Evolutionary conservation across 2,888 invertebrate genomes (phyloP).

Genomic region (Agriotes lineatus): DNA sequence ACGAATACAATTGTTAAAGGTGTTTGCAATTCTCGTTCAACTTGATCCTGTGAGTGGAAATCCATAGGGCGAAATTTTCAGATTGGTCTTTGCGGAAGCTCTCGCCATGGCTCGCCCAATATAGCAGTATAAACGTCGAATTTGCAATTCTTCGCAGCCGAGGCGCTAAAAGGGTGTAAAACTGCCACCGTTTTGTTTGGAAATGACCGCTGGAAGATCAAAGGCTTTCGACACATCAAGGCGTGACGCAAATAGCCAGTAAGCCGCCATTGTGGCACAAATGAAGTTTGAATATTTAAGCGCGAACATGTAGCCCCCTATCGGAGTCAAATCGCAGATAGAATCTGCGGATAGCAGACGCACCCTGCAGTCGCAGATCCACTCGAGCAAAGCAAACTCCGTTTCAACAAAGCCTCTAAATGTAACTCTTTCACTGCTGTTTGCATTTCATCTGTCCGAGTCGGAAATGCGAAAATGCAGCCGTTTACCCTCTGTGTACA

Average conservation of each 20-base stretch:
- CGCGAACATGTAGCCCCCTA: conserved; percentile 34
- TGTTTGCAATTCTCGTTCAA: too few relatives aligned
- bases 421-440: conserved; percentile 37
- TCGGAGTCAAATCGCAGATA: conserved; percentile 46
- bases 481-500: too few relatives aligned
- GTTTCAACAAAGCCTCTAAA: conserved; percentile 24
- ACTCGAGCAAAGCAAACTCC: conserved; percentile 22
- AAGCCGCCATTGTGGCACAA: conserved; percentile 45
- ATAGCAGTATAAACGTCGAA: conserved; percentile 24
- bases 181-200: conserved; percentile 42
- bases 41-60: too few relatives aligned
- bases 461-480: too few relatives aligned
- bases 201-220: conserved; percentile 47
- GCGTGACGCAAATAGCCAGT: conserved; percentile 45
- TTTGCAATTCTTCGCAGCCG: conserved; percentile 40
- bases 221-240: conserved; percentile 44
- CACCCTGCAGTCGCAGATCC: conserved; percentile 21
- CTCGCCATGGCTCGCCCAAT: too few relatives aligned
- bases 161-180: conserved; percentile 42
- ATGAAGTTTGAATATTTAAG: conserved; percentile 47
- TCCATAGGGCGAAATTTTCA: too few relatives aligned
- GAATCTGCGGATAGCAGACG: conserved; percentile 29
- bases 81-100: too few relatives aligned
- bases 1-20: too few relatives aligned
- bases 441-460: conserved; percentile 43